Base-by-base conservation (phyloP, 1,140 invertebrate species). In the Frieseomelitta varia region DNA sequence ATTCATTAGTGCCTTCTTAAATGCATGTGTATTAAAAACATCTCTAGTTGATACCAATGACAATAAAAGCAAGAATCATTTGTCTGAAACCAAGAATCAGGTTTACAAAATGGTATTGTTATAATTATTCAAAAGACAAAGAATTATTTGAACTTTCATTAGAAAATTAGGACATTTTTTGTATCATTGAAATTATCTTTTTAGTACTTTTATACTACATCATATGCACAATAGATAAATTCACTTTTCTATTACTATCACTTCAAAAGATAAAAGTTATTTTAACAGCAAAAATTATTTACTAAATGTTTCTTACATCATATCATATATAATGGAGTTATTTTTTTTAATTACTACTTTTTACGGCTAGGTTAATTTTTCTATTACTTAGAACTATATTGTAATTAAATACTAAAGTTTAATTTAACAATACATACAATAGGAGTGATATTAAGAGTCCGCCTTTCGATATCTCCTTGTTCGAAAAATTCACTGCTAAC, bases 401-500 rank as follows among this genome's bases (percentile, higher is more conserved):
- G 47, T 27, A 21, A 58, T 75, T 55, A 24, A 21, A 34, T 56
- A 75, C 6, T 15, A 79, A 39, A 51, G 0, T 8, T 71, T 47
- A 39, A 58, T 51, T 10, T 63, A 72, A 47, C 15, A 56, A 84
- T 88, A 93, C 93, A 89, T 85, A 94, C 93, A 76, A 94, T 94
- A 47, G 93, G 93, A 51, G 92, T 93, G 78, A 94, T 94, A 85
- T 94, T 94, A 30, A 93, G 90, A 30, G 93, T 94, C 74, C 90
- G 89, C 85, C 93, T 91, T 81, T 93, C 93, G 56, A 94, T 93
- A 93, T 99, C 98, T 51, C 99, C 98, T 94, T 99, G 98, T 87
- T 99, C 97, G 95, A 99, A 99, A 95, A 99, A 99, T 95, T 99
- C 98, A 85, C 97, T 97, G 65, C 98, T 98, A 24, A 99, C 98